These are phyloP conservation scores for Plotosus lineatus DNA, from an alignment of 2,113 vertebrate genomes.

Conservation along the genomic window DNA sequence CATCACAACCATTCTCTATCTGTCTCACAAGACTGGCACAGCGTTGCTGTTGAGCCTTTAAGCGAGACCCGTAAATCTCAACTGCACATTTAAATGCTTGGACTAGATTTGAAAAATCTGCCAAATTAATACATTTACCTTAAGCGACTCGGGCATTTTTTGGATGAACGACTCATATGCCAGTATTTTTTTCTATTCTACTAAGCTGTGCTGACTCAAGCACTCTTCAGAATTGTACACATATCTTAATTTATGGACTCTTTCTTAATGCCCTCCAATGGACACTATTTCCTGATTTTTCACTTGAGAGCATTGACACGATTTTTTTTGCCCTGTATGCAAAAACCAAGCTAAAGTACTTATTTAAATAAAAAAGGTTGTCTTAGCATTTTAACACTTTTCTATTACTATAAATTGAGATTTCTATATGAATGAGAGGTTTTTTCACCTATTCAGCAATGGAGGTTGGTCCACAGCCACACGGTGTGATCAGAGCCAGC, in stretches of 20 bases:
- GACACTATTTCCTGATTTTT: not conserved
- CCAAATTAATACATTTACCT: constrained; percentile 21
- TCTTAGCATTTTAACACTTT: not conserved
- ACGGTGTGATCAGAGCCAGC: constrained; percentile 76
- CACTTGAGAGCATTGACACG: not conserved
- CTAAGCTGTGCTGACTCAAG: constrained; percentile 18
- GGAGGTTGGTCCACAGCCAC: constrained; percentile 81
- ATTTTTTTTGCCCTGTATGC: constrained; percentile 7
- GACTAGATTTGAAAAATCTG: not conserved
- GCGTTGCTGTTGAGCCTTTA: not conserved
- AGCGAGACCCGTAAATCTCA: not conserved
- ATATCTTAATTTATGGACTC: constrained; percentile 33
- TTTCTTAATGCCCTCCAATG: not conserved
- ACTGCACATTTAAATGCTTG: not conserved
- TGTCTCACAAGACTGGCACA: not conserved
- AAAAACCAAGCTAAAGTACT: not conserved
- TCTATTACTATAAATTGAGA: not conserved
- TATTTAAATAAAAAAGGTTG: not conserved
- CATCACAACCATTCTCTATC: not conserved
- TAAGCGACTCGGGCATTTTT: not conserved
- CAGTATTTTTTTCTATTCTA: not conserved
- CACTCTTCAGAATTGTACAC: constrained; percentile 27
- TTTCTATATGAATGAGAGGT: not conserved
- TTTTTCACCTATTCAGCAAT: constrained; percentile 56
- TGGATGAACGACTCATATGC: not conserved